Base-by-base conservation (phyloP, 2,113 vertebrate species). In the Gymnocephalus cernua region DNA sequence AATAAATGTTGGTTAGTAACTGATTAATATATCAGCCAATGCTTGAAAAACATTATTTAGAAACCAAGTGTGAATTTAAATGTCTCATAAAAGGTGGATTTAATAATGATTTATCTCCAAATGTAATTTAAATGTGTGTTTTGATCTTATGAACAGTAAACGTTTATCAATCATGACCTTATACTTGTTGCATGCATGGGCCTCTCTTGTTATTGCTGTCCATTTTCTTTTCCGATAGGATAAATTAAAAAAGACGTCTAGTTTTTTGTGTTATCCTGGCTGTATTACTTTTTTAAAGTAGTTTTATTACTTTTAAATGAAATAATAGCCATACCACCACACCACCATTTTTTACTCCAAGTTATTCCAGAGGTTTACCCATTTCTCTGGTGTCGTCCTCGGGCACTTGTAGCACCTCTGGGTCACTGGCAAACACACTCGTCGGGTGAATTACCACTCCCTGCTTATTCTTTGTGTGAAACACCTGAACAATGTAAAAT, bases 381-480 rank as follows among this genome's bases (percentile, higher is more conserved):
- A 61, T 80, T 70, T 95, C 94, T 65, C 89, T 77, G 74, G 3
- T 21, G 16, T 94, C 93, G 4, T 89, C 78, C 41, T 81, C 84
- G 29, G 92, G 88, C n/a, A 91, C 51, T 0, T 96, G 96, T 18
- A 99, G 89, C 23, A 97, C 94, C 85, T 97, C 96, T 0, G 97
- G 96, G 79, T 89, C 95, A 78, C 54, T 91, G 77, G 96, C 87
- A 4, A 99, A 99, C 87, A 99, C 89, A 0, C 95, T 96, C 74
- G 96, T 97, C 0, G 98, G 98, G 71, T 99, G 97, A 61, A 97
- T 96, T 32, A 97, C 96, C 0, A 97, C 85, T 0, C 97, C 97
- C 35, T 96, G 96, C 89, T 99, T 98, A 83, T 79, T 96, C 75
- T 85, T 95, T 1, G 98, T 99, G 89, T 99, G 97, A 87, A 99